Evolutionary conservation across 2,888 invertebrate genomes (phyloP).

Genomic region (Lepidocyrtoides sp.): DNA sequence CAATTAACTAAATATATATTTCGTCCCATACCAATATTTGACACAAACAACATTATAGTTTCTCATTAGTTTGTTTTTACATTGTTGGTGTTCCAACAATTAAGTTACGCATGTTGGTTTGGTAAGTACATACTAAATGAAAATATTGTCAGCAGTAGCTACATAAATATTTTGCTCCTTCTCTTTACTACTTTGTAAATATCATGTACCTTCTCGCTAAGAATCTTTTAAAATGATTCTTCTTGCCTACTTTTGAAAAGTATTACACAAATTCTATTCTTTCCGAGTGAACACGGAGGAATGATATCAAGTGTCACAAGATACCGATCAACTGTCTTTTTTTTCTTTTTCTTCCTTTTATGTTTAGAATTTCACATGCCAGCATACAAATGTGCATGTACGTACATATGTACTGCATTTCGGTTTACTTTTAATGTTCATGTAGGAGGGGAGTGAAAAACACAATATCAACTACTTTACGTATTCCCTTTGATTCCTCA

Average conservation of each 20-base stretch:
- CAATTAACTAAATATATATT: too few relatives aligned
- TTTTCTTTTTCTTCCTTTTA: neutral
- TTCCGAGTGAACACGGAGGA: neutral
- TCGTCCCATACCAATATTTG: too few relatives aligned
- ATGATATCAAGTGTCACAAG: constrained; percentile 59
- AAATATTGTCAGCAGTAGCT: too few relatives aligned
- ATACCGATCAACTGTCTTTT: constrained; percentile 57
- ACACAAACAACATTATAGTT: too few relatives aligned
- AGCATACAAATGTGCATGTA: neutral
- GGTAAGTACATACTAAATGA: too few relatives aligned
- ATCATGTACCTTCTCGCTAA: neutral
- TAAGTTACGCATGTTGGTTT: too few relatives aligned
- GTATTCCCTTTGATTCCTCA: constrained; percentile 38
- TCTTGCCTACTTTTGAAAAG: neutral
- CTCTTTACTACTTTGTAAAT: too few relatives aligned
- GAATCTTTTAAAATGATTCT: neutral
- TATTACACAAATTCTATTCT: neutral
- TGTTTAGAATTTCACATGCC: neutral
- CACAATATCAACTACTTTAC: neutral
- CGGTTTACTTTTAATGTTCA: too few relatives aligned
- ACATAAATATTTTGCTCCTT: too few relatives aligned
- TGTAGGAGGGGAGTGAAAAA: neutral
- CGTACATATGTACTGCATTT: neutral
- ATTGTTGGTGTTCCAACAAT: too few relatives aligned
- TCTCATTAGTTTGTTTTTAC: too few relatives aligned